Evolutionary conservation across 2,797 vertebrate genomes (phyloP).

Genomic region (Margarornis squamiger): DNA sequence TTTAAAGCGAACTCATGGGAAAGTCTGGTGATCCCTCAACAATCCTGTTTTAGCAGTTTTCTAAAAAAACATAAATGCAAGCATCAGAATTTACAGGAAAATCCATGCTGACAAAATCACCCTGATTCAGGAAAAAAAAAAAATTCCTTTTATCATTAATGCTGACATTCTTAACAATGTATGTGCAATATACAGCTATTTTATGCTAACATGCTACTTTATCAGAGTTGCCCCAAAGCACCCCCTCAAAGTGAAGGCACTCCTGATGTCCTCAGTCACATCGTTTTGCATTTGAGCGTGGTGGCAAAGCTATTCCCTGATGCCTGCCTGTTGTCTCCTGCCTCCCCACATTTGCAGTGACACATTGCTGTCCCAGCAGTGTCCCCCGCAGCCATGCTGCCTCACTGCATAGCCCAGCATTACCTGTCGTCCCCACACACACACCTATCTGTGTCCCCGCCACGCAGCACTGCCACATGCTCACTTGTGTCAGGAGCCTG

Average conservation of each 20-base stretch:
- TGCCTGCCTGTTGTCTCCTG: not conserved
- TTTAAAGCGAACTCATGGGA: slow-evolving; percentile 37
- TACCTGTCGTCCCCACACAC: not conserved
- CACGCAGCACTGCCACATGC: not conserved
- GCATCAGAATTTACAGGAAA: not conserved
- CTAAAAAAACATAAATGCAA: not conserved
- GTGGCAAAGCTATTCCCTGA: not conserved
- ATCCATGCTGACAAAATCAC: not conserved
- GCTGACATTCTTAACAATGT: not conserved
- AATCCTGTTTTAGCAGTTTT: not conserved
- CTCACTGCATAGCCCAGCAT: not conserved
- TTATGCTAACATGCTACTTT: not conserved
- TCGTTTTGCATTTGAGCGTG: not conserved
- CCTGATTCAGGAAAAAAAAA: not conserved
- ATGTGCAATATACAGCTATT: rapidly evolving
- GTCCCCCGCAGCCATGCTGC: not conserved
- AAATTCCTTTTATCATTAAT: not conserved
- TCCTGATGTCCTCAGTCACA: not conserved
- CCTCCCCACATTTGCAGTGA: not conserved
- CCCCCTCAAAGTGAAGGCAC: not conserved
- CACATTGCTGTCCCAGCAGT: not conserved
- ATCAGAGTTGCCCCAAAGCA: not conserved
- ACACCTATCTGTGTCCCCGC: not conserved
- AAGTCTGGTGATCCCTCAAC: not conserved
- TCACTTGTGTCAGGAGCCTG: not conserved